Conservation (phyloP, 2,113 vertebrate genomes). For the Corynorhinus townsendii region DNA sequence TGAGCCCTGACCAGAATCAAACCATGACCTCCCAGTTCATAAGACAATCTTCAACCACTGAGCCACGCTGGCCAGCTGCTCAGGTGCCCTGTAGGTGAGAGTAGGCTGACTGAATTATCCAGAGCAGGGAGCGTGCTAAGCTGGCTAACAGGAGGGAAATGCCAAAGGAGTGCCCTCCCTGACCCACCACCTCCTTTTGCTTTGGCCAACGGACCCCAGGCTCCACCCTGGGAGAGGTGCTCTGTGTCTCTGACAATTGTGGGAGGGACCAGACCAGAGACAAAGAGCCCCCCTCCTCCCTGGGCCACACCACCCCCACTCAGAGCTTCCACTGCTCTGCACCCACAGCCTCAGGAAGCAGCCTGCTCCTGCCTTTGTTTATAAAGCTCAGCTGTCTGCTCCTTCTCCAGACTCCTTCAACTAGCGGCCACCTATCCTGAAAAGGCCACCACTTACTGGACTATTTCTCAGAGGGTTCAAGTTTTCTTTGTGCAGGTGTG, state of each 20-base stretch:
- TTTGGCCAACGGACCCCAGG: background rate
- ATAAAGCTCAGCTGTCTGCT: background rate
- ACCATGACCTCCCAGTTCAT: too few relatives aligned
- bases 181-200: too few relatives aligned
- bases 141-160: background rate
- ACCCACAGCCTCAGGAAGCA: background rate
- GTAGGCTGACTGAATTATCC: background rate
- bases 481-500: background rate
- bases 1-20: too few relatives aligned
- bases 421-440: too few relatives aligned
- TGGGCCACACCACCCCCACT: rapidly evolving
- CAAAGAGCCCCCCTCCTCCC: background rate
- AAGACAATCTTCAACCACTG: too few relatives aligned
- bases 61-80: too few relatives aligned
- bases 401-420: background rate
- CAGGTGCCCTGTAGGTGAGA: background rate
- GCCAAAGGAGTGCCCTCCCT: background rate
- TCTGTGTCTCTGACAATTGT: background rate
- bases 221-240: background rate
- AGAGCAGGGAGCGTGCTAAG: background rate
- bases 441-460: background rate
- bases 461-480: background rate
- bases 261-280: background rate
- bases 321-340: background rate
- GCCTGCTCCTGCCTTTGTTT: background rate